phyloP scores from a whole-genome alignment of 1,140 invertebrate species.

The Drosophila insularis region DNA sequence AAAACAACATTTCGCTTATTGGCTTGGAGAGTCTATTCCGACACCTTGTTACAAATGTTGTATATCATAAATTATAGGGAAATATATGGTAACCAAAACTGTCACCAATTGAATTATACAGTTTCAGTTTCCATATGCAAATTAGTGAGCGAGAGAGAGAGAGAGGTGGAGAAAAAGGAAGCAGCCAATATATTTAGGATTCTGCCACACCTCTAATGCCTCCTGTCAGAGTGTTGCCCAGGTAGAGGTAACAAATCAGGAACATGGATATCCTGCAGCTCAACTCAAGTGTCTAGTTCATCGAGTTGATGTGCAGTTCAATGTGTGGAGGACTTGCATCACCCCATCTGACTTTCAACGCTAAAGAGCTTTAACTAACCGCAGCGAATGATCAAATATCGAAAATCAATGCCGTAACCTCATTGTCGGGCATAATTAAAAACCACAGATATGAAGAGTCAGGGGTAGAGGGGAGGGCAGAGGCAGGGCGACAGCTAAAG shows the following conservation, averaged over 20 bases:
- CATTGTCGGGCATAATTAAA: constrained; percentile 79
- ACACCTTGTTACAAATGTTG: neutral
- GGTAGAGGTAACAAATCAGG: constrained; percentile 48
- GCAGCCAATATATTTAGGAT: constrained; percentile 6
- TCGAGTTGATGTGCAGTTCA: constrained; percentile 50
- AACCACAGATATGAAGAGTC: constrained; percentile 36
- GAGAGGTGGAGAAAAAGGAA: neutral
- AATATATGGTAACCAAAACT: neutral
- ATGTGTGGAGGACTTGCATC: constrained; percentile 41
- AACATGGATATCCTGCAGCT: neutral
- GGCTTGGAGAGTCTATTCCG: too few species aligned
- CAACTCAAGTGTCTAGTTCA: constrained; percentile 60
- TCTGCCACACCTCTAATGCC: neutral
- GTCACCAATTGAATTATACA: constrained; percentile 15
- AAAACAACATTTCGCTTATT: too few species aligned
- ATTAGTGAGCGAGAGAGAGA: neutral
- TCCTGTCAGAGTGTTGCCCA: constrained; percentile 22
- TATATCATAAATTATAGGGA: neutral
- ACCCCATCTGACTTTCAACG: constrained; percentile 29
- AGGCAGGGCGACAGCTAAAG: constrained; percentile 64
- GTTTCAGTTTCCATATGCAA: constrained; percentile 12
- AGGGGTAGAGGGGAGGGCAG: constrained; percentile 16
- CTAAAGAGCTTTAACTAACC: constrained; percentile 79
- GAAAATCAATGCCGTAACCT: constrained; percentile 74
- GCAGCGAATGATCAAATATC: constrained; percentile 80